Evolutionary conservation across 2,888 invertebrate genomes (phyloP).

Genomic region (Clostera curtula): DNA sequence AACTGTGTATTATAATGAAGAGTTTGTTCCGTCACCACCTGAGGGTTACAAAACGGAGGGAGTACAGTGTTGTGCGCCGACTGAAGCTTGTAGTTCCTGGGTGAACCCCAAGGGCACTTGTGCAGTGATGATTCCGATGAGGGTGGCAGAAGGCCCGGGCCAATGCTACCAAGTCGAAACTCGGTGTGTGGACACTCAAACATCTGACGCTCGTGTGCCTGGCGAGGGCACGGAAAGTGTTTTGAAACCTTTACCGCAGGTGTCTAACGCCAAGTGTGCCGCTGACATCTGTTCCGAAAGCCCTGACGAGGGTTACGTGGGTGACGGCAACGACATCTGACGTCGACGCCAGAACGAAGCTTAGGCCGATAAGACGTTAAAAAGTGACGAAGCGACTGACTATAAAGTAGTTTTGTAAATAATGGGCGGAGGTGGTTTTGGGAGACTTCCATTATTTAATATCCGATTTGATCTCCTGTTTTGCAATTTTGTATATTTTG

Average conservation of each 20-base stretch:
- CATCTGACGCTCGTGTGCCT: constrained; percentile 64
- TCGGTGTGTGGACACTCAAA: constrained; percentile 78
- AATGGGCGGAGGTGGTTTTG: constrained; percentile 24
- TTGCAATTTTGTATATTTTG: constrained; percentile 40
- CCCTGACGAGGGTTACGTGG: constrained; percentile 92
- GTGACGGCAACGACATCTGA: constrained; percentile 85
- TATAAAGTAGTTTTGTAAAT: constrained; percentile 58
- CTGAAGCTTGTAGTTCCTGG: constrained; percentile 62
- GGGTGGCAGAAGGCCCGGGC: constrained; percentile 57
- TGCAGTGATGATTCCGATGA: constrained; percentile 68
- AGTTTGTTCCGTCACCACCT: constrained; percentile 80
- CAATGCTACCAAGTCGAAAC: constrained; percentile 72
- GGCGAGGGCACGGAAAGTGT: constrained; percentile 54
- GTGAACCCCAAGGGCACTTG: constrained; percentile 69
- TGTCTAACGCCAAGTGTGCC: constrained; percentile 65
- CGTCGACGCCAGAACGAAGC: constrained; percentile 67
- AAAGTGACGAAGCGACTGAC: constrained; percentile 73
- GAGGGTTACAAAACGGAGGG: constrained; percentile 80
- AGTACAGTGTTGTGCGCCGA: constrained; percentile 60
- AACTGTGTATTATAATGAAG: constrained; percentile 68
- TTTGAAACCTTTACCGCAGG: constrained; percentile 60
- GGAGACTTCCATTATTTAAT: constrained; percentile 20
- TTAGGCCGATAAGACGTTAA: constrained; percentile 61
- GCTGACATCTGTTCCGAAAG: constrained; percentile 81
- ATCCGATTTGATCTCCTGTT: constrained; percentile 28